Base-by-base conservation (phyloP, 1,140 invertebrate species). In the Steinernema khuongi region DNA sequence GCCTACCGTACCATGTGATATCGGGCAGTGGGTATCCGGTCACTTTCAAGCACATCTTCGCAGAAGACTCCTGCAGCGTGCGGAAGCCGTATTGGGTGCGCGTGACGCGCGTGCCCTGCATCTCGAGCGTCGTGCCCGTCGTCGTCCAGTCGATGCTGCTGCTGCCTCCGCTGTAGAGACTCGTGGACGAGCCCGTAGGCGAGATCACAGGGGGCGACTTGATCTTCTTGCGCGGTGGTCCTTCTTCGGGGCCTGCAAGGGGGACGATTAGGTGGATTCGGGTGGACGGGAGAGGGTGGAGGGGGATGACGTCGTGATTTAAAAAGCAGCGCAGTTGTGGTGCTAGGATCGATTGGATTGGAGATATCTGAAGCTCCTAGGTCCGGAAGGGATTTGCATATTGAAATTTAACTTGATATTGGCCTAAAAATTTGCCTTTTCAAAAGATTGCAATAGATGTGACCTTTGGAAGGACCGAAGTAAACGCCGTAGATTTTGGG, bases 11-110 rank as follows among this genome's bases (percentile, higher is more conserved):
- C 79, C 93, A 96, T 36, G 90, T 90, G 36, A 98, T 91, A 68
- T 91, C 90, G 14, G 95, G 95, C 85, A 94, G 93, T 7, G 96
- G 96, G 86, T 91, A 97, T 71, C 95, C 96, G 84, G 92, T 92
- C 74, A 96, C 91, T 83, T 92, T 90, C 22, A 93, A 89, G 81
- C 98, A 96, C 77, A 99, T 86, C 90, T 97, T 96, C n/a, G 94
- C 95, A 7, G 93, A 93, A 0, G 91, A 92, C 67, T 93, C 93
- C 66, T 89, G 71, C 89, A 91, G 7, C 91, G 91, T 82, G 93
- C 91, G 36, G 90, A 89, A 84, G 93, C 92, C 66, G 91, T 90
- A 84, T 70, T 84, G 83, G 14, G 83, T 84, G 72, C 84, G 73
- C 19, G 83, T 84, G 0, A 84, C 82, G 26, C 82, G 77, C 14